These are phyloP conservation scores for Clarias magur DNA, from an alignment of 2,113 vertebrate genomes.

Conservation along the genomic window DNA sequence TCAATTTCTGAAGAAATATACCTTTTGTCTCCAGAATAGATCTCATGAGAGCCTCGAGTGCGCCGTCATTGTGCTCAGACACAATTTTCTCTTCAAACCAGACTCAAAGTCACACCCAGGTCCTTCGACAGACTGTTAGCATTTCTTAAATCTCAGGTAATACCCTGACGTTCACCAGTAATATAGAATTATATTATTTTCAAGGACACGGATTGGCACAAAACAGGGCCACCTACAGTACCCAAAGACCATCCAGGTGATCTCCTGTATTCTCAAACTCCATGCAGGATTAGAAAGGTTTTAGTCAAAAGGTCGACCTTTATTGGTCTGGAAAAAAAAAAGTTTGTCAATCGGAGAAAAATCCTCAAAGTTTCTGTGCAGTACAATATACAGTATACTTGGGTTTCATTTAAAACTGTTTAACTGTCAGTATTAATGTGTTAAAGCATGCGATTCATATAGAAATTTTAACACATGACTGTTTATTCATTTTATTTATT, in stretches of 20 bases:
- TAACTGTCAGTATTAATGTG: no score
- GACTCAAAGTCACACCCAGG: neutral
- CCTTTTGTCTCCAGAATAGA: neutral
- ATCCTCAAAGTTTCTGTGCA: neutral
- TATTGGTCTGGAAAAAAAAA: neutral
- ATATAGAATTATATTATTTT: neutral
- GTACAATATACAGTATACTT: neutral
- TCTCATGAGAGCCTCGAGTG: slow-evolving; percentile 19
- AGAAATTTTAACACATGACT: no score
- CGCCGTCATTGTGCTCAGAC: neutral
- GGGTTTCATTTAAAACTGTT: neutral
- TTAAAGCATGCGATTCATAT: no score
- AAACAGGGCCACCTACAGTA: no score
- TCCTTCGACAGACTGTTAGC: neutral
- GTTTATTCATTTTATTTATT: no score
- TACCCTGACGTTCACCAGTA: neutral
- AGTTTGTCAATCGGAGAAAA: neutral
- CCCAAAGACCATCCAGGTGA: neutral
- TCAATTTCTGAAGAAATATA: neutral
- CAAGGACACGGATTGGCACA: neutral
- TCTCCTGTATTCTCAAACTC: neutral
- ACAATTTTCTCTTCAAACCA: slow-evolving; percentile 18
- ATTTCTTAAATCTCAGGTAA: neutral
- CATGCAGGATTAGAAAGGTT: neutral
- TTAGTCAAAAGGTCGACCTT: no score